Percentiles rank a stretch among this genome's conserved stretches.
Evolutionary conservation across 2,797 vertebrate species (phyloP).

Genomic region (Sebastes paucispinis): DNA sequence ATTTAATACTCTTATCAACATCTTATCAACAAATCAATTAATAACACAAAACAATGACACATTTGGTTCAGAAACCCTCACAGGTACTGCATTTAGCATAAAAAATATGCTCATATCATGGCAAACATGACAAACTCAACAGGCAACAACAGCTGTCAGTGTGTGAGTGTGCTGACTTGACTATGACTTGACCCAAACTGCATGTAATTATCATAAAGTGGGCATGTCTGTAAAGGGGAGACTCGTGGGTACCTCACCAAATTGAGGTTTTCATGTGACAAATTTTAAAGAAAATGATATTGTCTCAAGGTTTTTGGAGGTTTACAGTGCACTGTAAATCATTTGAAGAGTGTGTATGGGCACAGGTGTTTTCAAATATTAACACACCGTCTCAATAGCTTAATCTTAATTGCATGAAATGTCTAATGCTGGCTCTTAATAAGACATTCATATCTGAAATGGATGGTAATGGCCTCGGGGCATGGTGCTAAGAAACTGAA

Average conservation of each 20-base stretch:
- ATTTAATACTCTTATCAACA: neutral
- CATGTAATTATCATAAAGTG: neutral
- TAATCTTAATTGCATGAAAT: slow-evolving; percentile 31
- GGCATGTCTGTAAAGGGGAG: neutral
- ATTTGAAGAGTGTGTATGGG: neutral
- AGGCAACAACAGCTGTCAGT: too few species aligned
- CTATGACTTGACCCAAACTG: neutral
- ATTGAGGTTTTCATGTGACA: neutral
- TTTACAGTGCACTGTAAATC: neutral
- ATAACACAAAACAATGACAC: neutral
- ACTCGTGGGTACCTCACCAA: neutral
- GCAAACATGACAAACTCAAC: neutral
- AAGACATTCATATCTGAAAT: slow-evolving; percentile 54
- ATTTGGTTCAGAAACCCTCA: neutral
- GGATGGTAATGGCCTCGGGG: slow-evolving; percentile 19
- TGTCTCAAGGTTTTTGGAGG: slow-evolving; percentile 9
- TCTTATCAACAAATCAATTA: neutral
- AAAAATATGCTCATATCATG: neutral
- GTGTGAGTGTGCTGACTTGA: neutral
- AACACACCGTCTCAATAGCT: slow-evolving; percentile 23
- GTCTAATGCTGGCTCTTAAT: slow-evolving; percentile 25
- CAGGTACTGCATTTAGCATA: neutral
- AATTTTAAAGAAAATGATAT: neutral
- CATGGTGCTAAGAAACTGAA: slow-evolving; percentile 1
- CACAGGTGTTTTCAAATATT: slow-evolving; percentile 36